A percentile compares a stretch with the other conserved stretches of the same genome.
Conservation (phyloP, 2,113 vertebrate species). For the Platichthys stellatus region DNA sequence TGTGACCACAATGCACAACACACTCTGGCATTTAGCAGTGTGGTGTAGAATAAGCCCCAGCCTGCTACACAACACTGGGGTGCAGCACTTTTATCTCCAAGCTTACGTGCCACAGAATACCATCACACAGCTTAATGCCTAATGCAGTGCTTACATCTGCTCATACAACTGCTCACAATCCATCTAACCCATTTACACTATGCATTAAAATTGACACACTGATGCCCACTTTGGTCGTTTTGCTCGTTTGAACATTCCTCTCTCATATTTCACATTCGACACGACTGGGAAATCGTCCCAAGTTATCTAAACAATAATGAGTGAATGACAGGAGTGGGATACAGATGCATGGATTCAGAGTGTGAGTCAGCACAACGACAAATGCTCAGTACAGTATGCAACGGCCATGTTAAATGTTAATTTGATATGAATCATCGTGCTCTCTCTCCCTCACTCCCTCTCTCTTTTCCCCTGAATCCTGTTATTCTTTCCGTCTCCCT, state of each 20-base stretch:
- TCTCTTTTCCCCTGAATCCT: background rate
- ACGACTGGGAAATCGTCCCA: background rate
- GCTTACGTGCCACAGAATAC: background rate
- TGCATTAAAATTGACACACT: background rate
- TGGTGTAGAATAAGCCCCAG: background rate
- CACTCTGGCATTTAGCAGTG: background rate
- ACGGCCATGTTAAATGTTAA: constrained; percentile 3
- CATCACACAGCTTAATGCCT: constrained; percentile 14
- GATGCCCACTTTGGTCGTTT: background rate
- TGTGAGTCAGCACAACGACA: constrained; percentile 25
- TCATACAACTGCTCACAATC: constrained; percentile 29
- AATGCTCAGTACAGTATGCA: constrained; percentile 29
- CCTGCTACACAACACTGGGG: background rate
- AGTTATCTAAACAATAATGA: constrained; percentile 29
- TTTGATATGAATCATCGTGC: background rate
- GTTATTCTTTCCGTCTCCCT: background rate
- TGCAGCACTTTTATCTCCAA: background rate
- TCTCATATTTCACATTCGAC: constrained; percentile 2
- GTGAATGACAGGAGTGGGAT: constrained; percentile 23
- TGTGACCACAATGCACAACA: constrained; percentile 24
- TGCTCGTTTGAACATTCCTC: background rate
- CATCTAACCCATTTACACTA: constrained; percentile 8
- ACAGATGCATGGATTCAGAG: constrained; percentile 3
- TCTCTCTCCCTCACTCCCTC: background rate
- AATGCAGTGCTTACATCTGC: constrained; percentile 24